These are phyloP conservation scores for Stigmatopora argus DNA, from an alignment of 2,113 vertebrate genomes.

Conservation along the genomic window DNA sequence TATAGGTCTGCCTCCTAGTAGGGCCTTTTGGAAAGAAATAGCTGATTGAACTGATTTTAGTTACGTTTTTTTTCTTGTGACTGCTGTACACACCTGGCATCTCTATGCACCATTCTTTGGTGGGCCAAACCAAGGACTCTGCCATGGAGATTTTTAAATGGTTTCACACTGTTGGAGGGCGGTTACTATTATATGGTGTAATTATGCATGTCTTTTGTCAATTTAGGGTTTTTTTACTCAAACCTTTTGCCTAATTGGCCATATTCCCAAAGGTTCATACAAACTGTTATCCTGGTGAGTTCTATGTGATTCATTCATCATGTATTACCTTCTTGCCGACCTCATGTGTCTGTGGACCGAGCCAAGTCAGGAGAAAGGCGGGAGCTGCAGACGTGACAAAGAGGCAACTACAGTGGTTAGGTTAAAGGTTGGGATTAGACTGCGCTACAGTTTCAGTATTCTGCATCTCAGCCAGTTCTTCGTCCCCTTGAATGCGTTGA, in stretches of 20 bases:
- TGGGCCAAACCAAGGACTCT: conserved; percentile 12
- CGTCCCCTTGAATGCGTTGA: too few species aligned
- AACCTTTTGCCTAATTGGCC: conserved; percentile 33
- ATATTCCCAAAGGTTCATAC: conserved; percentile 27
- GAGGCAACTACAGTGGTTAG: too few species aligned
- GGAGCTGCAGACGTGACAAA: too few species aligned
- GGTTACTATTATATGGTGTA: conserved; percentile 21
- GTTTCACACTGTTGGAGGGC: conserved; percentile 11
- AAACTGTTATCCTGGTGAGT: not conserved
- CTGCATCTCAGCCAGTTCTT: too few species aligned
- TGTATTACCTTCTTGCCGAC: too few species aligned
- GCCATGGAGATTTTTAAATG: conserved; percentile 16
- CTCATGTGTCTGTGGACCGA: too few species aligned
- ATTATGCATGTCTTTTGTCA: conserved; percentile 29
- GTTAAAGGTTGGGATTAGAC: too few species aligned
- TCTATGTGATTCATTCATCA: too few species aligned
- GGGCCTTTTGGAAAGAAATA: conserved; percentile 30
- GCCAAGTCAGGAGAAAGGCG: too few species aligned
- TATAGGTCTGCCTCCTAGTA: conserved; percentile 45
- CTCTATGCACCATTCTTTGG: conserved; percentile 46
- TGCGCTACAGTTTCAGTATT: too few species aligned
- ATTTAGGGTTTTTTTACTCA: conserved; percentile 15
- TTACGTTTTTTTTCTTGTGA: conserved; percentile 23
- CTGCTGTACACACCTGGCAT: conserved; percentile 49
- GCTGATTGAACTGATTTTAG: conserved; percentile 51